These are phyloP conservation scores for Hemitrygon akajei DNA, from an alignment of 2,797 vertebrate genomes.

Conservation along the genomic window DNA sequence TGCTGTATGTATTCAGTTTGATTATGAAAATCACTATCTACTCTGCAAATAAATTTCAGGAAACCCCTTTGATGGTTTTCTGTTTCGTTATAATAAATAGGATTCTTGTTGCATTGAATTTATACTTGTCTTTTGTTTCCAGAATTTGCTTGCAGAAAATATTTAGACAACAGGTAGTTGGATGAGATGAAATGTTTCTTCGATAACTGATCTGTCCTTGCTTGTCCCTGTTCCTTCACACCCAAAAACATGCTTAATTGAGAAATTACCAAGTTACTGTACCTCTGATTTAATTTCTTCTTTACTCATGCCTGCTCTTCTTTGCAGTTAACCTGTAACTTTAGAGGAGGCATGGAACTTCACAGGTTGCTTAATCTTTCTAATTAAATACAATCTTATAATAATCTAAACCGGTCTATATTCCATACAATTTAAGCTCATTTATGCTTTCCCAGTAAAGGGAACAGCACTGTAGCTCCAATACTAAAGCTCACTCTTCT, in stretches of 20 bases:
- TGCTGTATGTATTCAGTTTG: background rate
- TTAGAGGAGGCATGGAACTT: background rate
- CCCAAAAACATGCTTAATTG: background rate
- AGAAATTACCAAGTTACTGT: background rate
- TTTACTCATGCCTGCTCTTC: background rate
- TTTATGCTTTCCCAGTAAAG: background rate
- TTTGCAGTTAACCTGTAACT: background rate
- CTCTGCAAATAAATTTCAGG: conserved; percentile 7
- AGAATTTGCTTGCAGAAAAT: background rate
- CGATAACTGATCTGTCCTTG: background rate
- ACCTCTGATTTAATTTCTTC: background rate
- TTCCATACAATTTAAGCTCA: background rate
- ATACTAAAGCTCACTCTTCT: background rate
- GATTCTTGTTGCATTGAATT: background rate
- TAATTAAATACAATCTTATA: background rate
- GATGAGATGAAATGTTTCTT: background rate
- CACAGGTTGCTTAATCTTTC: background rate
- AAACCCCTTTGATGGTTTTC: background rate
- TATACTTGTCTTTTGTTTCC: background rate
- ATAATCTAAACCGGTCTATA: background rate
- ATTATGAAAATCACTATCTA: background rate
- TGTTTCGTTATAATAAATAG: background rate
- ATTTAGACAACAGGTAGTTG: background rate
- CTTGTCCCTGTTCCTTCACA: background rate
- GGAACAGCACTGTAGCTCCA: background rate